Evolutionary conservation across 2,888 invertebrate genomes (phyloP).

Genomic region (Marronus borbonicus): DNA sequence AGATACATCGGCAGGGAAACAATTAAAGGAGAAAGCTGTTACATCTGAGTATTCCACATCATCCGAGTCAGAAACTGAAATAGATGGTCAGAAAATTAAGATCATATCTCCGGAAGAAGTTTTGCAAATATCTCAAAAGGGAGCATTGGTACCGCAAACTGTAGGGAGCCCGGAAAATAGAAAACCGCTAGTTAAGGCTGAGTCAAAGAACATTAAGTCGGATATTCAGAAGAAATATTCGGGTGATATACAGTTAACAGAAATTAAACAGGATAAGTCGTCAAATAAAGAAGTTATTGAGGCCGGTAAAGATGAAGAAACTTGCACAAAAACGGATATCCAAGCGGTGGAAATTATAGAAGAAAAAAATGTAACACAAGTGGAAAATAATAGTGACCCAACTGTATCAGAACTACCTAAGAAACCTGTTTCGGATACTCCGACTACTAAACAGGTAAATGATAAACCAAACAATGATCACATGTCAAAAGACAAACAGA

Average conservation of each 20-base stretch:
- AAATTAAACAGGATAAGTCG: slow-evolving; percentile 6
- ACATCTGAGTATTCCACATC: slow-evolving; percentile 63
- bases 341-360: slow-evolving; percentile 48
- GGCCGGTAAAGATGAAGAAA: slow-evolving; percentile 64
- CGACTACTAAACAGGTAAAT: neutral
- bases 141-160: slow-evolving; percentile 3
- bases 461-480: slow-evolving; percentile 7
- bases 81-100: slow-evolving; percentile 70
- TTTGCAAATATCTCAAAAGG: slow-evolving; percentile 53
- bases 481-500: slow-evolving; percentile 16
- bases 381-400: neutral
- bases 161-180: neutral
- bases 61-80: slow-evolving; percentile 70
- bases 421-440: neutral
- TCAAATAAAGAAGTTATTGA: slow-evolving; percentile 55
- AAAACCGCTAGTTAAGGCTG: slow-evolving; percentile 7
- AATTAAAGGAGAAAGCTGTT: slow-evolving; percentile 46
- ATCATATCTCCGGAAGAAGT: slow-evolving; percentile 68
- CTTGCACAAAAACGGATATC: slow-evolving; percentile 69
- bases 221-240: slow-evolving; percentile 18
- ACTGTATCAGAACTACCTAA: neutral
- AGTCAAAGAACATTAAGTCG: neutral
- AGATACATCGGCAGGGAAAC: slow-evolving; percentile 51
- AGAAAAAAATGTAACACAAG: slow-evolving; percentile 4
- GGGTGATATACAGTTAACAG: neutral